phyloP scores from a whole-genome alignment of 2,888 invertebrate species.

The Synergus japonicus region DNA sequence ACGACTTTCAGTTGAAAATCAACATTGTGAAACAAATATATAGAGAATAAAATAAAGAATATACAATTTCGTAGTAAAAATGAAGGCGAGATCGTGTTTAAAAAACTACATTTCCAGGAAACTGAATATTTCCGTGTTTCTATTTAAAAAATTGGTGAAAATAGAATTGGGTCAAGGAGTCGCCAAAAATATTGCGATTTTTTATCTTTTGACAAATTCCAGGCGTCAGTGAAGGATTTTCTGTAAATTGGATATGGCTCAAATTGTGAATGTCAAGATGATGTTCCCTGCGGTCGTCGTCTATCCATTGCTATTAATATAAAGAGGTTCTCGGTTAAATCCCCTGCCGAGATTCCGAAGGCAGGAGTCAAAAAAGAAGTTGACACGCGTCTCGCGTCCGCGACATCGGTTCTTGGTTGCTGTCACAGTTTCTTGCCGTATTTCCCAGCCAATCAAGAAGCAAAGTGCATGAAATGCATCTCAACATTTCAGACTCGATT shows the following conservation, averaged over 20 bases:
- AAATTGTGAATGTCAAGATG: constrained; percentile 23
- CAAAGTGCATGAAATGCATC: not conserved
- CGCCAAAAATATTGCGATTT: not conserved
- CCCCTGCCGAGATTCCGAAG: constrained; percentile 57
- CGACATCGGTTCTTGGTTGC: constrained; percentile 32
- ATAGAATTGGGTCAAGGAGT: not conserved
- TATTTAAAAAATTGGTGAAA: not conserved
- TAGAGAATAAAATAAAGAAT: too few species aligned
- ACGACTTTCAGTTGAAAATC: not conserved
- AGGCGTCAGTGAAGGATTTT: not conserved
- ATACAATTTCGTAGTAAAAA: too few species aligned
- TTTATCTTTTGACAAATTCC: not conserved
- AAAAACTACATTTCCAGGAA: not conserved
- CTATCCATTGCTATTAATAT: constrained; percentile 64
- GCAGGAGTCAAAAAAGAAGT: constrained; percentile 52
- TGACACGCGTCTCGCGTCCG: constrained; percentile 51
- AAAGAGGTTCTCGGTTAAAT: constrained; percentile 55
- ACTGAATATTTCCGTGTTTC: not conserved
- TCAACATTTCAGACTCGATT: not conserved
- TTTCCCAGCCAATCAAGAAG: not conserved
- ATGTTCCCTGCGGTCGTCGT: constrained; percentile 54
- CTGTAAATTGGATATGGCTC: constrained; percentile 4
- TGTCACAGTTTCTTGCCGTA: not conserved
- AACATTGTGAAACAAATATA: too few species aligned
- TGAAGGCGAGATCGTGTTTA: too few species aligned